Conservation (phyloP, 1,140 invertebrate species). For the Arctopsyche grandis region DNA sequence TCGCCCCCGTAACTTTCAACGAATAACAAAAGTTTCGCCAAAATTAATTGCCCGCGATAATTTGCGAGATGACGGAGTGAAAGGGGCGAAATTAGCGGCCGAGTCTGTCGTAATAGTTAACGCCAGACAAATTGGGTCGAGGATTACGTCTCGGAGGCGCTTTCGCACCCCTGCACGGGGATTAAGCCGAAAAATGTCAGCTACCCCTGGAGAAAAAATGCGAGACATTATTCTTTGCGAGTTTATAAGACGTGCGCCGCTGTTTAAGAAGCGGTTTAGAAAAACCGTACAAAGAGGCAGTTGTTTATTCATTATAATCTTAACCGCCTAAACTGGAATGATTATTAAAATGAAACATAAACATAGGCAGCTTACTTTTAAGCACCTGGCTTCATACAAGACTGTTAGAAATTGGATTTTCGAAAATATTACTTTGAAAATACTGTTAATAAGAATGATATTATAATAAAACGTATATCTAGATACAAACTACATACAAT, state of each 20-base stretch:
- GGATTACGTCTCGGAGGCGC: background rate
- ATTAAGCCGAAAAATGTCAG: conserved; percentile 22
- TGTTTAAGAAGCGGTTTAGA: background rate
- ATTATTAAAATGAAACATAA: too few species aligned
- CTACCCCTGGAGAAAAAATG: background rate
- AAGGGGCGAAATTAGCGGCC: conserved; percentile 47
- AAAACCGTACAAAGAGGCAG: background rate
- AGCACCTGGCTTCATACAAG: too few species aligned
- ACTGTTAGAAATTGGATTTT: too few species aligned
- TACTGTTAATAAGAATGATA: too few species aligned
- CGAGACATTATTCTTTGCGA: background rate
- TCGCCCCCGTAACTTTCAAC: background rate
- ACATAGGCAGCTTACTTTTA: too few species aligned
- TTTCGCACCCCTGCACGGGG: background rate
- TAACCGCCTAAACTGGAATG: too few species aligned
- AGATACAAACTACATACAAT: too few species aligned
- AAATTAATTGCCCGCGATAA: conserved; percentile 53
- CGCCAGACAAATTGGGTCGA: conserved; percentile 31
- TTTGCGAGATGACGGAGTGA: conserved; percentile 52
- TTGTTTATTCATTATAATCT: background rate
- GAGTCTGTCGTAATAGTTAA: conserved; percentile 17
- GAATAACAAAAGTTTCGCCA: conserved; percentile 48
- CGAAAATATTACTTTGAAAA: too few species aligned
- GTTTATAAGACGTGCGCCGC: background rate
- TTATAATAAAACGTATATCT: too few species aligned